phyloP scores from a whole-genome alignment of 2,113 vertebrate species.

The Emberiza fucata region DNA sequence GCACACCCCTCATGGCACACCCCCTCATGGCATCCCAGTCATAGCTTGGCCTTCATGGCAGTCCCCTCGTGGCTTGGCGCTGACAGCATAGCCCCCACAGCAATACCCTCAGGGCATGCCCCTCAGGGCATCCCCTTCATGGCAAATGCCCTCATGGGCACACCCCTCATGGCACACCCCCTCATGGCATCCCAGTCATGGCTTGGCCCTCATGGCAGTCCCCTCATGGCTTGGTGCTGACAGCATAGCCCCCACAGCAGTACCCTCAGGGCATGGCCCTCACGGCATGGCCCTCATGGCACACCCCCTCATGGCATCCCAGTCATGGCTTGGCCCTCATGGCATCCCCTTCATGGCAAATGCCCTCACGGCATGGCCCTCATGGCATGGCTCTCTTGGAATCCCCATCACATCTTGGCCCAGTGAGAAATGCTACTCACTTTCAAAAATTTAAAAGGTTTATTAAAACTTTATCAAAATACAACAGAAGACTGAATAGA shows the following conservation, averaged over 20 bases:
- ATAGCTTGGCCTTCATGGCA: too few relatives aligned
- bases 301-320: too few relatives aligned
- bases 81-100: not conserved
- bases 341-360: not conserved
- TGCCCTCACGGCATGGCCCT: not conserved
- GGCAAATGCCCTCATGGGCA: not conserved
- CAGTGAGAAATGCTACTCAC: not conserved
- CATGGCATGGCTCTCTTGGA: not conserved
- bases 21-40: too few relatives aligned
- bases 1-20: too few relatives aligned
- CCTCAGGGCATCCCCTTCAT: not conserved
- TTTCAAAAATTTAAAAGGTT: not conserved
- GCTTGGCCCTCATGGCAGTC: too few relatives aligned
- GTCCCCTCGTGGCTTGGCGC: not conserved
- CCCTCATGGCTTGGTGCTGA: not conserved
- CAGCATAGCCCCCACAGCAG: not conserved
- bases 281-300: too few relatives aligned
- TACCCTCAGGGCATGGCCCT: not conserved
- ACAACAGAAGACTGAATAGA: not conserved
- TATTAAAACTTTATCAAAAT: not conserved
- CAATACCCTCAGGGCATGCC: not conserved
- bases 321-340: not conserved
- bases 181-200: not conserved
- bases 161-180: too few relatives aligned
- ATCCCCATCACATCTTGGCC: not conserved